Base-by-base conservation (phyloP, 53 echinoderm and acorn worm genomes). In the Hippasteria phrygiana region DNA sequence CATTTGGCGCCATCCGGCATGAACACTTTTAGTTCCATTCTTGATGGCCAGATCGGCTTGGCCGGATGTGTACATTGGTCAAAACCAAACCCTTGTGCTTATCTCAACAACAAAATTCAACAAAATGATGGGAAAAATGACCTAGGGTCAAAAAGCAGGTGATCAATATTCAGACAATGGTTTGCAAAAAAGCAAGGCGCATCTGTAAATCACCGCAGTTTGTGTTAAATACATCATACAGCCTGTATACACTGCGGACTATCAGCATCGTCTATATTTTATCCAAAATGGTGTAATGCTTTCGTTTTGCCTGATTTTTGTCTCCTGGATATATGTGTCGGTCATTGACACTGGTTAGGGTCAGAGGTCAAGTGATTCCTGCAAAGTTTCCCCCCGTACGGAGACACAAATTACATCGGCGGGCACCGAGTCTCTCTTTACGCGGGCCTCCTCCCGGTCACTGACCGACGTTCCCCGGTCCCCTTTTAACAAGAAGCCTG, bases 401-500 rank as follows among this genome's bases (percentile, higher is more conserved):
- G 6, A 64, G 81, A 32, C 66, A 46, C 81, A 64, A 43, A 65
- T 81, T 24, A 7, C 59, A 59, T 6, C 59, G 1, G 55, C 78
- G 45, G 66, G 64, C 40, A 43, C 81, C 27, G 32, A 43, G 81
- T 37, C 78, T 27, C 26, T 59, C 22, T 17, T 24, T 78, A 24
- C 55, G 20, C 18, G 37, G 35, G 2, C 59, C 17, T 26, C 6
- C 59, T 45, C 54, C 4, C 66, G 81, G 81, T 81, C 81, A 81
- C 14, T 56, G 81, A 81, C 81, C 81, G 56, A 64, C 81, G 43
- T 81, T 64, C 62, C 62, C 62, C 32, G 76, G 24, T 26, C 59
- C 67, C 67, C 67, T 76, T 76, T 81, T 81, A 81, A 81, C 66
- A 81, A 65, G 81, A 45, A n/a, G 43, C 81, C 32, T 81, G 81